phyloP scores from a whole-genome alignment of 2,888 invertebrate species.

The Meiosimyza decipiens region DNA sequence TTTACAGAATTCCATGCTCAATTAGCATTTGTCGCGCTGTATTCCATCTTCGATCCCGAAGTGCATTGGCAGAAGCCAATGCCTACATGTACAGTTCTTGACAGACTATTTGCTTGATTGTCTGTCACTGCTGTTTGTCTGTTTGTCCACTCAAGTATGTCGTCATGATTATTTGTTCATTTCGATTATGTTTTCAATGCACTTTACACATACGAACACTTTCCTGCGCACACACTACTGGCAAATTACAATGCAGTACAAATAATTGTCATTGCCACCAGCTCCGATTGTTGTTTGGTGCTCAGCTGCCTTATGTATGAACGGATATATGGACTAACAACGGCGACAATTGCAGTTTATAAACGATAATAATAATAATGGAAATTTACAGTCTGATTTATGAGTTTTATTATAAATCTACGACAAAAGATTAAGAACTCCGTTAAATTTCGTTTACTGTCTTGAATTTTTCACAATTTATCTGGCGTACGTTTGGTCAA shows the following conservation, averaged over 20 bases:
- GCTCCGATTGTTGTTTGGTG: background rate
- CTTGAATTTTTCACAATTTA: constrained; percentile 5
- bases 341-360: constrained; percentile 5
- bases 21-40: constrained; percentile 24
- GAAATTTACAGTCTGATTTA: background rate
- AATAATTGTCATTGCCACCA: background rate
- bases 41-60: background rate
- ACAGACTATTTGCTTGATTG: constrained; percentile 8
- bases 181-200: constrained; percentile 24
- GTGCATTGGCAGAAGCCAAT: background rate
- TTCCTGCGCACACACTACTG: constrained; percentile 1
- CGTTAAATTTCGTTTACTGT: background rate
- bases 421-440: background rate
- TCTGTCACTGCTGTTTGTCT: background rate
- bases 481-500: background rate
- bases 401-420: background rate
- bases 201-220: constrained; percentile 12
- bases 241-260: constrained; percentile 11
- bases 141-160: constrained; percentile 5
- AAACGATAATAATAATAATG: background rate
- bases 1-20: constrained; percentile 16
- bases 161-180: constrained; percentile 15
- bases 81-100: background rate
- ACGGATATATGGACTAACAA: constrained; percentile 6
- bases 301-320: background rate